These are phyloP conservation scores for Scyliorhinus canicula DNA, from an alignment of 2,797 vertebrate genomes.

Conservation along the genomic window DNA sequence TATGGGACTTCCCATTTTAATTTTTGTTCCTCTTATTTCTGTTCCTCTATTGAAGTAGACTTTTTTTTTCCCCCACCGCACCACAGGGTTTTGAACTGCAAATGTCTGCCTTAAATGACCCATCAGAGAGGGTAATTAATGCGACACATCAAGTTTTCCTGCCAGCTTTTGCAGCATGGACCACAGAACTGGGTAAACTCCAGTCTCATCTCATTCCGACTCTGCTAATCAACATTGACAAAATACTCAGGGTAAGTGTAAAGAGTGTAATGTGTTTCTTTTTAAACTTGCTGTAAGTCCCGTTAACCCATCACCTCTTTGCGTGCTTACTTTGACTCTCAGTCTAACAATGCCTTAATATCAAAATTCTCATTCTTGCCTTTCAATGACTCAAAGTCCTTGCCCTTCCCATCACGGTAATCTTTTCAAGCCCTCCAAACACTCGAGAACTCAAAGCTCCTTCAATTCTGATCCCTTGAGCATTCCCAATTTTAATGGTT, in stretches of 20 bases:
- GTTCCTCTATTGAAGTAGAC: background rate
- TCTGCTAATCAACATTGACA: slow-evolving; percentile 87
- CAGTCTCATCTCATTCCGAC: slow-evolving; percentile 87
- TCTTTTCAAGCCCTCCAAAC: background rate
- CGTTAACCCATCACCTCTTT: background rate
- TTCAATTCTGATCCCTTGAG: background rate
- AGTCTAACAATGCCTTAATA: background rate
- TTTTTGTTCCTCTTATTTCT: background rate
- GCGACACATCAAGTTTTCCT: slow-evolving; percentile 97
- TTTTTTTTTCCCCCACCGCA: slow-evolving; percentile 38
- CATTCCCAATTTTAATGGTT: background rate
- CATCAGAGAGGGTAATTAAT: slow-evolving; percentile 89
- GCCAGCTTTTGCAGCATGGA: slow-evolving; percentile 96
- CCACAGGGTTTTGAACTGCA: slow-evolving; percentile 89
- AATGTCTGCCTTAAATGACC: slow-evolving; percentile 84
- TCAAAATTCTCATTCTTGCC: background rate
- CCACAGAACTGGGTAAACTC: slow-evolving; percentile 83
- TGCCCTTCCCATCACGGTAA: background rate
- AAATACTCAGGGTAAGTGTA: slow-evolving; percentile 75
- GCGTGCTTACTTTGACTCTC: background rate
- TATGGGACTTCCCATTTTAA: slow-evolving; percentile 26
- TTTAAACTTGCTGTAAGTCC: background rate
- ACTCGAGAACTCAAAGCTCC: background rate
- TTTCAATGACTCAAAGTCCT: background rate
- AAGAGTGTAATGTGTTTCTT: background rate